Evolutionary conservation across 2,888 invertebrate species (phyloP).

Genomic region (Pyrrhia umbra): DNA sequence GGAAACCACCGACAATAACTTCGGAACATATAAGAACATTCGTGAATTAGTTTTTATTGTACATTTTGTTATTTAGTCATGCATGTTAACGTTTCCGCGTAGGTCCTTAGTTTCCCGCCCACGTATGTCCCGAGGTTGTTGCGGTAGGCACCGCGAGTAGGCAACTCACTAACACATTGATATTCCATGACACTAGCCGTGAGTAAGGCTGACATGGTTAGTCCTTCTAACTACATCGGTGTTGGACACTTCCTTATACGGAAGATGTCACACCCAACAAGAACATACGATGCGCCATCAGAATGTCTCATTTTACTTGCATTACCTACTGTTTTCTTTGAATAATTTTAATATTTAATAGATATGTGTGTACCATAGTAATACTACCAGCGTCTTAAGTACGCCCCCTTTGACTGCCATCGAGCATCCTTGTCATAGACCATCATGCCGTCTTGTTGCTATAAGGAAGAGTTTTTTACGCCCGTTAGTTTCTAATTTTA

Average conservation of each 20-base stretch:
- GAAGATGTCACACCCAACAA: conserved; percentile 55
- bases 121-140: conserved; percentile 84
- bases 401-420: neutral
- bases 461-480: neutral
- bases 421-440: no score
- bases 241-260: conserved; percentile 67
- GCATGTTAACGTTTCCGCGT: conserved; percentile 80
- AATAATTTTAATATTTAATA: neutral
- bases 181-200: conserved; percentile 78
- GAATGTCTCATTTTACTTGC: conserved; percentile 22
- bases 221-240: conserved; percentile 60
- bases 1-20: conserved; percentile 61
- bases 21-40: conserved; percentile 63
- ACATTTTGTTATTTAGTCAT: conserved; percentile 70
- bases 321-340: conserved; percentile 9
- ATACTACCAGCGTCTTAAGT: neutral
- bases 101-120: conserved; percentile 84
- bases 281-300: conserved; percentile 23
- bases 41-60: conserved; percentile 63
- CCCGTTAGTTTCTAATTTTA: neutral
- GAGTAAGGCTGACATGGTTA: conserved; percentile 69
- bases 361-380: neutral
- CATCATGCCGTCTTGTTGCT: no score
- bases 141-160: conserved; percentile 67
- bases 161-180: conserved; percentile 75